Evolutionary conservation across 2,797 vertebrate genomes (phyloP).

Genomic region (Cyprinodon diabolis): DNA sequence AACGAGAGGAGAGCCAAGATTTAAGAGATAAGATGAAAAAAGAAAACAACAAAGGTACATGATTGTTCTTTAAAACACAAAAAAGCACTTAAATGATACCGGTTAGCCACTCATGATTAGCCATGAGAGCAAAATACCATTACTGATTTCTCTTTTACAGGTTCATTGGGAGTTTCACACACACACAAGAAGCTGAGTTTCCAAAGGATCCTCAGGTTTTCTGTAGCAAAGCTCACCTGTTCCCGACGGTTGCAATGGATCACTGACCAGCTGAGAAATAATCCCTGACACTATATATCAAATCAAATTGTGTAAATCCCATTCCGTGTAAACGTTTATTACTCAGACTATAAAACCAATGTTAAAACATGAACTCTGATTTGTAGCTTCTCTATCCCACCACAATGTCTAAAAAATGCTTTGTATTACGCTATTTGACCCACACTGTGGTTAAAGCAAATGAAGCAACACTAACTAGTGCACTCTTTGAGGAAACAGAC

Average conservation of each 20-base stretch:
- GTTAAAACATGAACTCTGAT: neutral
- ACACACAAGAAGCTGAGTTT: no score
- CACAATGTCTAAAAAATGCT: slow-evolving; percentile 40
- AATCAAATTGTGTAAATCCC: neutral
- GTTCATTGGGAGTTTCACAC: neutral
- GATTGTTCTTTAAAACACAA: no score
- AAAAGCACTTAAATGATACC: no score
- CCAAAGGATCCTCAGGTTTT: neutral
- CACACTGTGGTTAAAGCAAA: slow-evolving; percentile 41
- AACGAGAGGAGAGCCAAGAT: no score
- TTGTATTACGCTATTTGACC: slow-evolving; percentile 44
- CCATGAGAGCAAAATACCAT: neutral
- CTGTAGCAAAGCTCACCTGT: neutral
- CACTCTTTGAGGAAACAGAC: slow-evolving; percentile 52
- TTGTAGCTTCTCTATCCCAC: slow-evolving; percentile 27
- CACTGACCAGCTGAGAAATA: neutral
- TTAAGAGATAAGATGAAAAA: no score
- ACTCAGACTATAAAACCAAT: neutral
- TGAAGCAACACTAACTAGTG: slow-evolving; percentile 48
- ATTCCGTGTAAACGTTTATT: neutral
- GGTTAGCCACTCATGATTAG: neutral
- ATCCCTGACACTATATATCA: neutral
- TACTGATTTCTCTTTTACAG: neutral
- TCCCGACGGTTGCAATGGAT: neutral
- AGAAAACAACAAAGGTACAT: no score